Base-by-base conservation (phyloP, 37 sponge, comb jelly and placozoan species). In the Cliona cf. orientalis region DNA sequence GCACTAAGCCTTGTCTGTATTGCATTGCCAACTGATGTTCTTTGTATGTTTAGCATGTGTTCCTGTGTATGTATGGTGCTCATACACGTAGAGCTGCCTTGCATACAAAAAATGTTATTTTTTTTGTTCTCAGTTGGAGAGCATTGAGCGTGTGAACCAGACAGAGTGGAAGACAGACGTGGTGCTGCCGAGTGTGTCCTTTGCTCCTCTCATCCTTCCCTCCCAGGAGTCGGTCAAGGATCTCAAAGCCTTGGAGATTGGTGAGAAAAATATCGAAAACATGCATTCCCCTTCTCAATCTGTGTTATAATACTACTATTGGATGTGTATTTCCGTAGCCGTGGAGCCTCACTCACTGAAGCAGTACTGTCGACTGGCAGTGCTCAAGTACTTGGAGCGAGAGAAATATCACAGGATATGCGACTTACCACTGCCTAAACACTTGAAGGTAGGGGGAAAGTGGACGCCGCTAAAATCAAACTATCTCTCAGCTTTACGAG, bases 151-250 rank as follows among this genome's bases (percentile, higher is more conserved):
- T 7, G 56, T 79, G 7, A 53, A 70, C 17, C 68, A 82, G 71
- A 84, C 68, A 21, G 94, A 93, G 61, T 93, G 90, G 90, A 46
- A 39, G 11, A 73, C 67, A 0, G 78, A 85, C 19, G 81, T 88
- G 33, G 78, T 89, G 4, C 78, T 93, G 3, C 79, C 90, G 0
- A 89, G 90, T 85, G 94, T 93, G 5, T 81, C 90, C 34, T 93
- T 93, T 65, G 86, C 94, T 63, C 87, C 85, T 28, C 94, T 93
- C 57, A 86, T 93, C 42, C 83, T 86, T 1, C 94, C 94, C 31
- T 86, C 94, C 0, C 78, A 66, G 19, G 86, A 85, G 41, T 58
- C 58, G 22, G 78, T 70, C 12, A 78, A 83, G 14, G 75, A 89
- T 25, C 46, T 89, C 12, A 26, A 35, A 31, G 73, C 84, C 1